Conservation (phyloP, 2,888 invertebrate genomes). For the Drosophila birchii region DNA sequence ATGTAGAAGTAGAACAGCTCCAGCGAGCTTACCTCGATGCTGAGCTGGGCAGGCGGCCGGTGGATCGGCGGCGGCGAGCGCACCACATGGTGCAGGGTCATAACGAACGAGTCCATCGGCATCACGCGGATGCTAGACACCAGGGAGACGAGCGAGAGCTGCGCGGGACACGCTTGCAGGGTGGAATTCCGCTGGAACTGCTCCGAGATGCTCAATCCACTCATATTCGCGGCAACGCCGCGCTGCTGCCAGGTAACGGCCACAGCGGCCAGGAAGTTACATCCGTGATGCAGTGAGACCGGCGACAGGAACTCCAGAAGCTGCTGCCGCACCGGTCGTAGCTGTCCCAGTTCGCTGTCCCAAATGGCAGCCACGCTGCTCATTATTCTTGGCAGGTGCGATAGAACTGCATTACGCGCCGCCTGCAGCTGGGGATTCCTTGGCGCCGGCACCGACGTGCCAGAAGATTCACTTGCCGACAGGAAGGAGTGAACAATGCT, state of each 20-base stretch:
- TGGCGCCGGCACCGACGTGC: constrained; percentile 74
- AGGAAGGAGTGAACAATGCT: constrained; percentile 93
- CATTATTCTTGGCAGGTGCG: constrained; percentile 92
- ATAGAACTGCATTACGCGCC: constrained; percentile 91
- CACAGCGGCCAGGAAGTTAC: constrained; percentile 92
- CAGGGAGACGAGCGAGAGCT: constrained; percentile 91
- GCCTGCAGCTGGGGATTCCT: constrained; percentile 83
- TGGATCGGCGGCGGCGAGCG: constrained; percentile 89
- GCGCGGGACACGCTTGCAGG: constrained; percentile 88
- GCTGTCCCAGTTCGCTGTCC: constrained; percentile 88
- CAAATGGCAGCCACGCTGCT: constrained; percentile 92
- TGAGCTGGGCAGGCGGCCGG: constrained; percentile 86
- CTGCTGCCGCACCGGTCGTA: constrained; percentile 88
- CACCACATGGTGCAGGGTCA: constrained; percentile 92
- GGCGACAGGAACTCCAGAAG: constrained; percentile 93
- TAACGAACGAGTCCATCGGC: constrained; percentile 93
- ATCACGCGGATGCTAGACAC: constrained; percentile 92
- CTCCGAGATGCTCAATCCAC: constrained; percentile 76
- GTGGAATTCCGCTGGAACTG: constrained; percentile 83
- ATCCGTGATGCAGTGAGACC: constrained; percentile 92
- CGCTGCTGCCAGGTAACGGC: constrained; percentile 94
- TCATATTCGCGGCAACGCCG: constrained; percentile 84
- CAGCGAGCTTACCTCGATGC: constrained; percentile 91
- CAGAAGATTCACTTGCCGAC: constrained; percentile 84
- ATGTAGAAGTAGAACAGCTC: constrained; percentile 92